phyloP scores from a whole-genome alignment of 2,797 vertebrate genomes.

The Trachops cirrhosus region DNA sequence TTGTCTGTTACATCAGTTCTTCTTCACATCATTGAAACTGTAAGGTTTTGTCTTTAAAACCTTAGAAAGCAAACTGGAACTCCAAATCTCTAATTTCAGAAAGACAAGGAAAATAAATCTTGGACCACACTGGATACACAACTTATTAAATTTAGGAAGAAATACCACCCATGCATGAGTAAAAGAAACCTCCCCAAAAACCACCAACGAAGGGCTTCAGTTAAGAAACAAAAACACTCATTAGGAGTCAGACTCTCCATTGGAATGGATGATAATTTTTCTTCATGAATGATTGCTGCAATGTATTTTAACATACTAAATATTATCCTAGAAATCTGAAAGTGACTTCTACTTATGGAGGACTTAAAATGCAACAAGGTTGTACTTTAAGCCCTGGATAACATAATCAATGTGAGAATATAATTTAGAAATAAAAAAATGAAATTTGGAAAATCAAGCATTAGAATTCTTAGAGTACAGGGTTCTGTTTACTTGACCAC shows the following conservation, averaged over 20 bases:
- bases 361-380: not conserved
- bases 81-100: not conserved
- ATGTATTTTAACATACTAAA: conserved; percentile 7
- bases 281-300: not conserved
- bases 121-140: not conserved
- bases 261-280: not conserved
- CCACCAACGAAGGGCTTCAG: not conserved
- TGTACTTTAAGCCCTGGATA: not conserved
- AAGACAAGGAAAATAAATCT: conserved; percentile 19
- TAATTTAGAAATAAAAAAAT: not conserved
- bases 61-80: not conserved
- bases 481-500: not conserved
- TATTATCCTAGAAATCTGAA: not conserved
- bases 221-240: not conserved
- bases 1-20: not conserved
- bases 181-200: not conserved
- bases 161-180: not conserved
- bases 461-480: not conserved
- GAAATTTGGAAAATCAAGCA: not conserved
- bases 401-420: not conserved
- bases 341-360: not conserved
- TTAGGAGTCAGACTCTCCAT: not conserved
- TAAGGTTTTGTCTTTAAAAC: not conserved
- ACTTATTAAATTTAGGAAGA: conserved; percentile 13
- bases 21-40: not conserved